Evolutionary conservation across 92 coral and sea anemone genomes (phyloP).

Genomic region (Montipora capitata): DNA sequence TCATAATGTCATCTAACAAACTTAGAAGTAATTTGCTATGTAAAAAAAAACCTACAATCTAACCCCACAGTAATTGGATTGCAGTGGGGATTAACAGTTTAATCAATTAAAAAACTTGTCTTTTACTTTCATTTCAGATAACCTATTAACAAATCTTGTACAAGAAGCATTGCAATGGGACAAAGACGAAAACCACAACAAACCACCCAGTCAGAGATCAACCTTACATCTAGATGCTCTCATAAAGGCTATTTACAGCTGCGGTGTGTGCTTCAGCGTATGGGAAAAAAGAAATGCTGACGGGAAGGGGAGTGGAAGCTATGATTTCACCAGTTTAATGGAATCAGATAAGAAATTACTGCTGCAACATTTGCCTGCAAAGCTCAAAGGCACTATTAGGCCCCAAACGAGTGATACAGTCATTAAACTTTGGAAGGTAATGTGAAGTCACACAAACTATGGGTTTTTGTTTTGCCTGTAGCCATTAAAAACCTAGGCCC

Average conservation of each 20-base stretch:
- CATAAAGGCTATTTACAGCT: constrained; percentile 58
- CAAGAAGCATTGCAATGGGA: constrained; percentile 69
- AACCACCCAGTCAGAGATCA: constrained; percentile 68
- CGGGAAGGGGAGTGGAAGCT: no score
- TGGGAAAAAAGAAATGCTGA: constrained; percentile 69
- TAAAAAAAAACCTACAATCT: constrained; percentile 13
- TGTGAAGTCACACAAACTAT: constrained; percentile 22
- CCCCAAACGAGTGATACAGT: constrained; percentile 64
- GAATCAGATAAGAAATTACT: constrained; percentile 74
- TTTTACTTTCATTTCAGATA: constrained; percentile 44
- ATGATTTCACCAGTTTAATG: constrained; percentile 79
- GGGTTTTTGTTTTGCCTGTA: neutral
- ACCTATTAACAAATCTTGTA: constrained; percentile 55
- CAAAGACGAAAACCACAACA: constrained; percentile 69
- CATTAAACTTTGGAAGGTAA: constrained; percentile 76
- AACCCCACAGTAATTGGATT: neutral
- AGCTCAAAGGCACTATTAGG: constrained; percentile 64
- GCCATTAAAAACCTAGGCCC: no score
- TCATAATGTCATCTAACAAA: neutral
- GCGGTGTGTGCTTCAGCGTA: constrained; percentile 73
- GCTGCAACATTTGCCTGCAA: constrained; percentile 70
- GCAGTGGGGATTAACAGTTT: neutral
- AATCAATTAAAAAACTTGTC: neutral
- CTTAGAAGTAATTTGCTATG: constrained; percentile 19
- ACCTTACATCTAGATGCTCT: constrained; percentile 58